phyloP scores from a whole-genome alignment of 2,888 invertebrate genomes.

The Drosophila lutescens region DNA sequence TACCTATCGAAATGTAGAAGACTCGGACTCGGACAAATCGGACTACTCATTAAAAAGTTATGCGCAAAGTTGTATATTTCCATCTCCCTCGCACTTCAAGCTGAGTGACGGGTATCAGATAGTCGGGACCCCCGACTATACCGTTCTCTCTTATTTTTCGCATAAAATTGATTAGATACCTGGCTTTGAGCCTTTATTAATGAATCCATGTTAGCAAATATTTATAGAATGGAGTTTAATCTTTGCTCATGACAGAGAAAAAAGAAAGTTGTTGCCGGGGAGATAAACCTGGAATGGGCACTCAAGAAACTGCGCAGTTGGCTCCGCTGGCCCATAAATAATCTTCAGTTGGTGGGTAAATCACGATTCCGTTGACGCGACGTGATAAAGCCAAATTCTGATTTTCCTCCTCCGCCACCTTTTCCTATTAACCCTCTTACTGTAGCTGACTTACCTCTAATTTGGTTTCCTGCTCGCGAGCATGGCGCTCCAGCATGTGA shows the following conservation, averaged over 20 bases:
- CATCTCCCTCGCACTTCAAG: no score
- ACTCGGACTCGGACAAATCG: no score
- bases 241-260: conserved; percentile 19
- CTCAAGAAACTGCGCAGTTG: conserved; percentile 71
- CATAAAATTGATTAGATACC: conserved; percentile 14
- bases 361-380: conserved; percentile 57
- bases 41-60: no score
- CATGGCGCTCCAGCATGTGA: conserved; percentile 92
- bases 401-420: conserved; percentile 7
- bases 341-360: conserved; percentile 49
- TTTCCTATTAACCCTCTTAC: not conserved
- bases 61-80: no score
- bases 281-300: conserved; percentile 55
- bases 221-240: conserved; percentile 37
- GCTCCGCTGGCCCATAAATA: conserved; percentile 49
- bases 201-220: conserved; percentile 13
- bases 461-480: conserved; percentile 90
- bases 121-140: no score
- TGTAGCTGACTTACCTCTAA: conserved; percentile 77
- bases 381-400: conserved; percentile 55
- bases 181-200: conserved; percentile 6
- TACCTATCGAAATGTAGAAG: no score
- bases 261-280: conserved; percentile 62
- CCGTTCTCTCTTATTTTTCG: no score
- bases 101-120: no score